phyloP scores from a whole-genome alignment of 2,113 vertebrate species.

The Hyla sarda region DNA sequence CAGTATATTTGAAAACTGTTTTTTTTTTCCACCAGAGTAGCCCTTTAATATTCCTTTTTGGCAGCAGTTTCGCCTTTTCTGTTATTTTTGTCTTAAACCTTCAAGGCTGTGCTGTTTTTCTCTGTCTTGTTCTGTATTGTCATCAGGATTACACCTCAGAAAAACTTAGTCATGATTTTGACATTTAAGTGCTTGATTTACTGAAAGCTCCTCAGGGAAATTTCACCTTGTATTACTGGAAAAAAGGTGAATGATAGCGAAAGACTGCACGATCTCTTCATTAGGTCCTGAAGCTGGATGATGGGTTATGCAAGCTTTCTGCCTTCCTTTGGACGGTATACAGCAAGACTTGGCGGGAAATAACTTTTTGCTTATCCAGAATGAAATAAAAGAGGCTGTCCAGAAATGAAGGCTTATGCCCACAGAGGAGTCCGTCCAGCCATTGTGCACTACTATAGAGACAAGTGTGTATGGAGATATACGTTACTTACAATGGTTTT shows the following conservation, averaged over 20 bases:
- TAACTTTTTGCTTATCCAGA: background rate
- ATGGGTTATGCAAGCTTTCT: background rate
- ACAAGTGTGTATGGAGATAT: no score
- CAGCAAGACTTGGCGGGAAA: background rate
- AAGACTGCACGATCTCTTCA: background rate
- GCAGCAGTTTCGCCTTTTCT: background rate
- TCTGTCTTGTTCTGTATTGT: slow-evolving; percentile 1
- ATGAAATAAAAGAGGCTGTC: background rate
- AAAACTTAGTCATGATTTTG: background rate
- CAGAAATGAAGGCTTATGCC: no score
- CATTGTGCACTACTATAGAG: no score
- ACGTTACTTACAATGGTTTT: no score
- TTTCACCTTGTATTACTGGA: slow-evolving; percentile 4
- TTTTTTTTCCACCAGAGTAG: no score
- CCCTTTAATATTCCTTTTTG: background rate
- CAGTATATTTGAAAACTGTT: no score
- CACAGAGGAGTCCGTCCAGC: no score
- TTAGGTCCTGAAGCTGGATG: background rate
- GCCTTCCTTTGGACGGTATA: background rate
- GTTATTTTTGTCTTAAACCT: background rate
- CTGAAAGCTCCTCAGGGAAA: background rate
- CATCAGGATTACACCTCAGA: background rate
- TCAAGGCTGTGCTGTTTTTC: background rate
- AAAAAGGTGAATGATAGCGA: background rate
- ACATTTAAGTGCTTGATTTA: background rate